phyloP scores from a whole-genome alignment of 1,140 invertebrate species.

The Drosophila hydei region DNA sequence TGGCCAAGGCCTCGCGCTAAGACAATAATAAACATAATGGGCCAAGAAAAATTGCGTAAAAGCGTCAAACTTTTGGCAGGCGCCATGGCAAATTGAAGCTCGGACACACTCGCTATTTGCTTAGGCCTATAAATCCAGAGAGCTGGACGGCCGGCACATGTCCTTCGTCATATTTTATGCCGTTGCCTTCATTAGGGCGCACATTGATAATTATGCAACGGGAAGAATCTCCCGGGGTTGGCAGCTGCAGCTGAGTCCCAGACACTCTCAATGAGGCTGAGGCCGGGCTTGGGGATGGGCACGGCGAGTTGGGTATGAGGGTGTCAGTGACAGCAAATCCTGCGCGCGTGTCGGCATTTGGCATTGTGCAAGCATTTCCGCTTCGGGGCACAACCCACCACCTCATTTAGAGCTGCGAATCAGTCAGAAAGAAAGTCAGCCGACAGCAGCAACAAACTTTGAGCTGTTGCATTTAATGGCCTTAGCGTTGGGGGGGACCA shows the following conservation, averaged over 20 bases:
- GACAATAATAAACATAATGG: conserved; percentile 79
- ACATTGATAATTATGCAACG: conserved; percentile 77
- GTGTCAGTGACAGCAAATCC: conserved; percentile 69
- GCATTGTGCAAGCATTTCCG: conserved; percentile 78
- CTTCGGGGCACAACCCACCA: conserved; percentile 16
- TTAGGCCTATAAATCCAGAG: conserved; percentile 44
- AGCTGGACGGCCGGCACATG: conserved; percentile 35
- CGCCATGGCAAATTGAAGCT: conserved; percentile 40
- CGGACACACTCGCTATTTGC: conserved; percentile 14
- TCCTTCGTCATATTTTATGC: conserved; percentile 68
- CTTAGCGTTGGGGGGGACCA: conserved; percentile 14
- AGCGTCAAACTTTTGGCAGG: conserved; percentile 46
- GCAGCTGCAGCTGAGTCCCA: conserved; percentile 61
- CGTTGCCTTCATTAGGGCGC: conserved; percentile 68
- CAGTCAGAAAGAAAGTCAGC: conserved; percentile 28
- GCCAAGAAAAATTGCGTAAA: conserved; percentile 67
- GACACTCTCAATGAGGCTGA: not conserved
- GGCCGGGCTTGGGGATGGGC: not conserved
- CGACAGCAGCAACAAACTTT: conserved; percentile 39
- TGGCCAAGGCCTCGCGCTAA: conserved; percentile 43
- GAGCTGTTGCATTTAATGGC: conserved; percentile 77
- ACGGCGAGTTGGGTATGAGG: not conserved
- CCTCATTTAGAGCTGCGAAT: conserved; percentile 16
- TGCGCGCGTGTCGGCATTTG: conserved; percentile 75
- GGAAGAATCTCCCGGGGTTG: conserved; percentile 22